Evolutionary conservation across 2,888 invertebrate species (phyloP).

Genomic region (Chydorus sphaericus): DNA sequence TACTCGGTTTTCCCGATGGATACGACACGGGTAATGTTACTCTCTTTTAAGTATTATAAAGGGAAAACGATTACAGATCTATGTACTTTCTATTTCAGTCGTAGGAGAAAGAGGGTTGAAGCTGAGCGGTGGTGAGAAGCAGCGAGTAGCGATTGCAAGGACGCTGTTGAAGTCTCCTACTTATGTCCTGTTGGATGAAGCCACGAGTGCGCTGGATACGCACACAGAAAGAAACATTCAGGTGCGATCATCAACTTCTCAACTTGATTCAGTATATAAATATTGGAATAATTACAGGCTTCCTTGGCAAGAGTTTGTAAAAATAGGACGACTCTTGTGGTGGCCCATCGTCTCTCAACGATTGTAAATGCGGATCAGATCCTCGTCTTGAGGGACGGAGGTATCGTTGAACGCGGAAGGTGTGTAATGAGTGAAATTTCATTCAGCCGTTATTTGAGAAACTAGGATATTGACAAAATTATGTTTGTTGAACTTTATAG

Average conservation of each 20-base stretch:
- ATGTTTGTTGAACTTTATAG: slow-evolving; percentile 38
- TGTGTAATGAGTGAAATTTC: slow-evolving; percentile 36
- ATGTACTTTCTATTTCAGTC: slow-evolving; percentile 33
- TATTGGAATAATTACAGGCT: slow-evolving; percentile 33
- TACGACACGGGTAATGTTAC: slow-evolving; percentile 51
- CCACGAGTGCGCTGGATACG: slow-evolving; percentile 87
- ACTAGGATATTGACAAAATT: neutral
- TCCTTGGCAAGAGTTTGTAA: slow-evolving; percentile 60
- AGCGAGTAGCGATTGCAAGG: slow-evolving; percentile 89
- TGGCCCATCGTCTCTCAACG: slow-evolving; percentile 88
- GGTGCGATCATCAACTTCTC: slow-evolving; percentile 27
- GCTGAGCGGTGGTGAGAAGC: slow-evolving; percentile 94
- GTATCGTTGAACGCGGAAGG: slow-evolving; percentile 78
- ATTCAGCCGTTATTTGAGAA: neutral
- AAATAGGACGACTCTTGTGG: slow-evolving; percentile 80
- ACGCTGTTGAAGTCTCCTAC: slow-evolving; percentile 83
- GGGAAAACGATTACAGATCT: neutral
- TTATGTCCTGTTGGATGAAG: slow-evolving; percentile 86
- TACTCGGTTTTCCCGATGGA: slow-evolving; percentile 72
- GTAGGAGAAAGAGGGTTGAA: slow-evolving; percentile 91
- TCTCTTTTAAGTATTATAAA: too few species aligned
- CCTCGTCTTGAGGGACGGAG: slow-evolving; percentile 77
- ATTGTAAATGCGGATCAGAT: slow-evolving; percentile 91
- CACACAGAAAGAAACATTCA: slow-evolving; percentile 85
- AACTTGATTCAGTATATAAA: neutral